phyloP scores from a whole-genome alignment of 2,888 invertebrate species.

The Oscheius sp. region DNA sequence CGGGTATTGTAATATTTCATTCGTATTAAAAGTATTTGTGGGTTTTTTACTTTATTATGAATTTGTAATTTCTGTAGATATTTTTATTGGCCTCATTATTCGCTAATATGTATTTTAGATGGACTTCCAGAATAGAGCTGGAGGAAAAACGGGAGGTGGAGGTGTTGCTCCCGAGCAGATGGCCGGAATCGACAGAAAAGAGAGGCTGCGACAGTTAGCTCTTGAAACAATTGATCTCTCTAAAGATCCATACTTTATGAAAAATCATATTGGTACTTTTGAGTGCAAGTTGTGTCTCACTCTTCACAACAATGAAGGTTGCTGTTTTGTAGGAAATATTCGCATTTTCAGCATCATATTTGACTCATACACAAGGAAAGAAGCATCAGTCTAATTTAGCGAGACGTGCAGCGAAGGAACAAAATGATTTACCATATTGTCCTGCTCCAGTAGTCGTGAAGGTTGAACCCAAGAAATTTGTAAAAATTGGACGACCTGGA shows the following conservation, averaged over 20 bases:
- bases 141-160: conserved; percentile 96
- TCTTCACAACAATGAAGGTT: conserved; percentile 87
- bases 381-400: conserved; percentile 99
- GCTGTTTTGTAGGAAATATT: background rate
- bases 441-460: conserved; percentile 76
- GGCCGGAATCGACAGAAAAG: conserved; percentile 87
- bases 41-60: background rate
- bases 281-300: conserved; percentile 98
- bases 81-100: background rate
- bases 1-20: background rate
- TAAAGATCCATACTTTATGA: conserved; percentile 99
- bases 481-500: conserved; percentile 98
- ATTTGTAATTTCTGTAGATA: background rate
- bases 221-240: conserved; percentile 97
- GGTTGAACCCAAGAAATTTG: conserved; percentile 97
- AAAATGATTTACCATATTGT: conserved; percentile 86
- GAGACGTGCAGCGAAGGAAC: conserved; percentile 89
- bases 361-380: conserved; percentile 97
- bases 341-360: conserved; percentile 83
- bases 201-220: conserved; percentile 82
- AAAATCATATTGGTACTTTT: conserved; percentile 96
- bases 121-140: conserved; percentile 99
- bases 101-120: conserved; percentile 74
- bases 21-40: background rate
- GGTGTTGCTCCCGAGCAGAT: conserved; percentile 99